phyloP scores from a whole-genome alignment of 1,140 invertebrate species.

The Listronotus oregonensis region DNA sequence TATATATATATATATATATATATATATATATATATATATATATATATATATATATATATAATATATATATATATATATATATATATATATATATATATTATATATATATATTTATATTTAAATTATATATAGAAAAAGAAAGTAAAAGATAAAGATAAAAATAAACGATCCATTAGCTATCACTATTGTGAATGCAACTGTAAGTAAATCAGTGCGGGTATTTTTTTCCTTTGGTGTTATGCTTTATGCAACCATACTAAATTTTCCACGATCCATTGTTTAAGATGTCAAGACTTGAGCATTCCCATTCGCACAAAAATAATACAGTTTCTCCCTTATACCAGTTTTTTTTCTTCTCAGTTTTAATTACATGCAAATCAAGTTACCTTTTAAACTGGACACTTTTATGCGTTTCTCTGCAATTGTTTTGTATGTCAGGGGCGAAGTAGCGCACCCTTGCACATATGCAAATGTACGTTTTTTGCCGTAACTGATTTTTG shows the following conservation, averaged over 20 bases:
- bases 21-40: no score
- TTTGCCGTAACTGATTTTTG: conserved; percentile 19
- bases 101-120: no score
- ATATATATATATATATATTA: no score
- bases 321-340: conserved; percentile 25
- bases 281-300: conserved; percentile 13
- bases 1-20: no score
- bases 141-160: no score
- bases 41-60: no score
- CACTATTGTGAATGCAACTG: no score
- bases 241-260: conserved; percentile 1
- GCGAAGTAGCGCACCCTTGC: conserved; percentile 4
- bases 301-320: conserved; percentile 17
- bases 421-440: conserved; percentile 25
- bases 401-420: conserved; percentile 33
- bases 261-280: conserved; percentile 12
- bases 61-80: no score
- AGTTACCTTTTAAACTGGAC: conserved; percentile 36
- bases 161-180: no score
- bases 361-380: conserved; percentile 39
- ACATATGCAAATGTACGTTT: conserved; percentile 26
- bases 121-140: no score
- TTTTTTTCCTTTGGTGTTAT: no score
- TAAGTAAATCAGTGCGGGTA: no score
- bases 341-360: conserved; percentile 16